A percentile compares a stretch with the other conserved stretches of the same genome.
Evolutionary conservation across 2,888 invertebrate genomes (phyloP).

Genomic region (Tortricodes alternella): DNA sequence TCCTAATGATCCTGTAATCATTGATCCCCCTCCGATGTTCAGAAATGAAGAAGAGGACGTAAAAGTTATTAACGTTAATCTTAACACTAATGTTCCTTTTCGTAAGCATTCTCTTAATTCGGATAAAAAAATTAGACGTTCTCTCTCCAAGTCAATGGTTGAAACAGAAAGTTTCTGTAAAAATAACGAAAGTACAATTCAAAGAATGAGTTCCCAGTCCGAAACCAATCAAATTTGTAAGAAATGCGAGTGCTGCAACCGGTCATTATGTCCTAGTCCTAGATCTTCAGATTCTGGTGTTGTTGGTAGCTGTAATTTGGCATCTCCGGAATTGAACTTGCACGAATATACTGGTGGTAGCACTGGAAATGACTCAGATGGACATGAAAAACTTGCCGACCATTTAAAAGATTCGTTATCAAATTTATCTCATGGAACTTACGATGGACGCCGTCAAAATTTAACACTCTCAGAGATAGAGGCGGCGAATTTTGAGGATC

Average conservation of each 20-base stretch:
- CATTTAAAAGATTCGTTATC: slow-evolving; percentile 53
- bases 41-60: slow-evolving; percentile 70
- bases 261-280: slow-evolving; percentile 86
- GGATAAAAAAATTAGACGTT: slow-evolving; percentile 80
- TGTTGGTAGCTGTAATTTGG: slow-evolving; percentile 90
- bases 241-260: slow-evolving; percentile 84
- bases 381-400: slow-evolving; percentile 60
- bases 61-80: slow-evolving; percentile 71
- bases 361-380: slow-evolving; percentile 65
- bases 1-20: slow-evolving; percentile 63
- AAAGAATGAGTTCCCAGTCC: slow-evolving; percentile 75
- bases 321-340: slow-evolving; percentile 86
- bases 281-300: slow-evolving; percentile 93
- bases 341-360: slow-evolving; percentile 58
- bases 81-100: slow-evolving; percentile 69
- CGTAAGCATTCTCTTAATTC: slow-evolving; percentile 84
- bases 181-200: slow-evolving; percentile 54
- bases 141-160: slow-evolving; percentile 72
- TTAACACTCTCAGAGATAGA: slow-evolving; percentile 82
- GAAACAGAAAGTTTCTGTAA: slow-evolving; percentile 64
- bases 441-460: slow-evolving; percentile 61
- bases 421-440: slow-evolving; percentile 58
- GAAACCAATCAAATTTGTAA: slow-evolving; percentile 59
- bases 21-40: slow-evolving; percentile 85
- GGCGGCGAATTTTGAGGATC: slow-evolving; percentile 85